A percentile compares a stretch with the other conserved stretches of the same genome.
Evolutionary conservation across 2,888 invertebrate genomes (phyloP).

Genomic region (Lasioglossum vierecki): DNA sequence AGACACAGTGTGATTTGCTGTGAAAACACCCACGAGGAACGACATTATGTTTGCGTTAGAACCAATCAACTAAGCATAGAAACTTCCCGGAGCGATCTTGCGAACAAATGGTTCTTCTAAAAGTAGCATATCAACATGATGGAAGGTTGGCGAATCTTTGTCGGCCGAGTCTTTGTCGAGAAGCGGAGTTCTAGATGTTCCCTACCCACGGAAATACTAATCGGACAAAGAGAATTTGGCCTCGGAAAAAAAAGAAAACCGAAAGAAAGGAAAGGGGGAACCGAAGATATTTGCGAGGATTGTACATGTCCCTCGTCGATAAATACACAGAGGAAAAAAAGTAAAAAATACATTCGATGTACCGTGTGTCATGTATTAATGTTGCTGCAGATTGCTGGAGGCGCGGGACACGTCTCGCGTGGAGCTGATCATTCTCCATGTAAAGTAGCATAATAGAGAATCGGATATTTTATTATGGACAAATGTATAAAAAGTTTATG

Average conservation of each 20-base stretch:
- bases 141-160: slow-evolving; percentile 47
- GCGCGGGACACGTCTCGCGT: slow-evolving; percentile 71
- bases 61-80: slow-evolving; percentile 50
- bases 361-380: slow-evolving; percentile 63
- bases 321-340: slow-evolving; percentile 30
- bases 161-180: slow-evolving; percentile 43
- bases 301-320: slow-evolving; percentile 41
- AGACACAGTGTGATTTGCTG: slow-evolving; percentile 27
- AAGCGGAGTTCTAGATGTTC: slow-evolving; percentile 32
- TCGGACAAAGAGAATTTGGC: slow-evolving; percentile 28
- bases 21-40: slow-evolving; percentile 36
- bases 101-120: slow-evolving; percentile 58
- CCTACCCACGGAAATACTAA: slow-evolving; percentile 21
- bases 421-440: slow-evolving; percentile 70
- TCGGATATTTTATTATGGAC: slow-evolving; percentile 80
- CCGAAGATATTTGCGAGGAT: slow-evolving; percentile 42
- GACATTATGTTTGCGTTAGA: slow-evolving; percentile 40
- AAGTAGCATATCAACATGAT: slow-evolving; percentile 74
- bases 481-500: slow-evolving; percentile 72
- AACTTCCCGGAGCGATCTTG: slow-evolving; percentile 48
- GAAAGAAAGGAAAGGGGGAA: not conserved
- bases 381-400: slow-evolving; percentile 59
- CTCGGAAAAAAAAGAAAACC: slow-evolving; percentile 7
- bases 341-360: slow-evolving; percentile 55
- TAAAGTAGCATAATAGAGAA: slow-evolving; percentile 77